Base-by-base conservation (phyloP, 2,888 invertebrate species). In the Rhamphomyia laevipes region DNA sequence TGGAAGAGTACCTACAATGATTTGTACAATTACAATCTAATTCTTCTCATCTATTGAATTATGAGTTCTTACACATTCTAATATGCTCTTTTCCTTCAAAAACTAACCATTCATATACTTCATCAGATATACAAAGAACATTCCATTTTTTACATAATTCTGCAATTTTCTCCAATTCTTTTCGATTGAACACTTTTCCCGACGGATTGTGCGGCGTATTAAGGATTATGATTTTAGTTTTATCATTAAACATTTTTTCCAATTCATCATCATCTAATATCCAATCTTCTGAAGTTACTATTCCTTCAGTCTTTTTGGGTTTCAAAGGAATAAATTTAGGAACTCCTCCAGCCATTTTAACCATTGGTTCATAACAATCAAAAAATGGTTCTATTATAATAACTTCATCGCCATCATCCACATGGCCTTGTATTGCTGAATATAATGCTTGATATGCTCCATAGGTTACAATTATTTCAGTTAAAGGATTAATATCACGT, bases 341-440 rank as follows among this genome's bases (percentile, higher is more conserved):
- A 16, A 78, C 73, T 1, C 95, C 99, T 2, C 92, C 90, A 2
- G 93, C 92, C 59, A 82, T 80, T 57, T 75, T 78, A 13, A 95
- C 86, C 88, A 97, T 94, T 2, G 94, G 93, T 57, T 87, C 90
- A 63, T 99, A 99, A 64, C 96, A 97, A 70, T 99, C 99, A 65
- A 94, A 99, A 72, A 85, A 97, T 0, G 99, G 99, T 67, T 99
- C 99, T 55, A 99, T 93, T 21, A 99, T 89, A 52, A 97, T 93
- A 49, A 92, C 94, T 74, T 95, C 89, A 65, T 88, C 88, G 1
- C 85, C 93, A 2, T 77, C 77, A 58, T 88, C 86, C 10, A 96
- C 81, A 62, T 93, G 87, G 7, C 94, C 78, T 66, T 87, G 77
- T 53, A 96, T 84, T 11, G 88, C 73, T 44, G 84, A 82, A 71